Conservation (phyloP, 2,888 invertebrate genomes). For the Cephus spinipes region DNA sequence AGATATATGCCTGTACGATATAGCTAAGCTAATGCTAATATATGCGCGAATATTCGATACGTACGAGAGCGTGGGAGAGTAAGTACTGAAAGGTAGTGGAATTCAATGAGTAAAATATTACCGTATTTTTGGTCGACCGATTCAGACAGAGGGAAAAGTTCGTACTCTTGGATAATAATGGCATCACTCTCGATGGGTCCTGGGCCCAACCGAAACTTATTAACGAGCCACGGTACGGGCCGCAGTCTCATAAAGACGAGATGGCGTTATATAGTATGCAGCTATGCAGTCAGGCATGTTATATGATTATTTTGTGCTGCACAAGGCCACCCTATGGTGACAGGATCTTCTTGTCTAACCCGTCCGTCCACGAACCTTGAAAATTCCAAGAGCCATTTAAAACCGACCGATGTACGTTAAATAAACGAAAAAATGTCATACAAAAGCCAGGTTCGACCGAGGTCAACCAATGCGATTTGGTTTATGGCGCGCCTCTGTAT, state of each 20-base stretch:
- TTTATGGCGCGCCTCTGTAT: slow-evolving; percentile 31
- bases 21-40: not conserved
- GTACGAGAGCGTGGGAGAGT: not conserved
- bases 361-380: slow-evolving; percentile 35
- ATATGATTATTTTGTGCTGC: slow-evolving; percentile 59
- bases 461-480: slow-evolving; percentile 29
- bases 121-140: not conserved
- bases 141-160: not conserved
- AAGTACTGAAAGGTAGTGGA: not conserved
- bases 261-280: slow-evolving; percentile 53
- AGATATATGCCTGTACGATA: not conserved
- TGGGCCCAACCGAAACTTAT: not conserved
- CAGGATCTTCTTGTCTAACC: slow-evolving; percentile 49
- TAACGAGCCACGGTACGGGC: slow-evolving; percentile 1
- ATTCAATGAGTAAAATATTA: not conserved
- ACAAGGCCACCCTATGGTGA: slow-evolving; percentile 60
- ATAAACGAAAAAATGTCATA: slow-evolving; percentile 38
- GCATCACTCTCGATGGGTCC: not conserved
- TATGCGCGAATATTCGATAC: not conserved
- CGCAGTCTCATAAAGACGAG: slow-evolving; percentile 1
- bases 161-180: not conserved
- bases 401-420: slow-evolving; percentile 20
- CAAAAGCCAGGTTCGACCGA: slow-evolving; percentile 35
- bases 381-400: slow-evolving; percentile 24
- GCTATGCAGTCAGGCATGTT: slow-evolving; percentile 58